A percentile compares a stretch with the other conserved stretches of the same genome.
Evolutionary conservation across 2,888 invertebrate species (phyloP).

Genomic region (Protonemura montana): DNA sequence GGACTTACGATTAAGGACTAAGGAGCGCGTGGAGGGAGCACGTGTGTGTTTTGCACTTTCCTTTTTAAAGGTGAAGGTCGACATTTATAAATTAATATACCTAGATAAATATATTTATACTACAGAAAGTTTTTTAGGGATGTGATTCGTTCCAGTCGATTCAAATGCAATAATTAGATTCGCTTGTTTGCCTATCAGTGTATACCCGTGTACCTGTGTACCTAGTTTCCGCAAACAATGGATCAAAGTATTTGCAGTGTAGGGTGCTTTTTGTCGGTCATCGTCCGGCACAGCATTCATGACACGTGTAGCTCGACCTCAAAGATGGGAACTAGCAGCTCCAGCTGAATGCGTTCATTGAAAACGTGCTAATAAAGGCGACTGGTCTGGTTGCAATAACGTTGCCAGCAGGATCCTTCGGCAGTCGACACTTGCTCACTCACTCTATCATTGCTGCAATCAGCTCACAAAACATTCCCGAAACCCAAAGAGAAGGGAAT

Average conservation of each 20-base stretch:
- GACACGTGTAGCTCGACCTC: background rate
- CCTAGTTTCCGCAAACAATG: background rate
- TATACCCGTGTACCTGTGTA: no score
- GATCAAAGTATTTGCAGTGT: background rate
- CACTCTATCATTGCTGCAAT: background rate
- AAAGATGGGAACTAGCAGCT: background rate
- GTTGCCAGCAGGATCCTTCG: background rate
- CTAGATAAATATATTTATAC: no score
- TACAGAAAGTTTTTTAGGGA: no score
- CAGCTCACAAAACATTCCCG: background rate
- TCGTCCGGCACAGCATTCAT: background rate
- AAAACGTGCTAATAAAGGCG: background rate
- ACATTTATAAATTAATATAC: no score
- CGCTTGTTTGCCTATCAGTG: background rate
- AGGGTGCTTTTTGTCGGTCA: background rate
- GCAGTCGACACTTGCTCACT: background rate
- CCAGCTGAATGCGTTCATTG: background rate
- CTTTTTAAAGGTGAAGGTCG: no score
- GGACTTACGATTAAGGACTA: constrained; percentile 50
- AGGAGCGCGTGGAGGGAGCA: no score
- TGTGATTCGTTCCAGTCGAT: background rate
- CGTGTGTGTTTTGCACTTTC: no score
- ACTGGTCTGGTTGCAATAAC: background rate
- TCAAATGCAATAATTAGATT: constrained; percentile 14
- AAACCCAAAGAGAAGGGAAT: background rate